Conservation (phyloP, 2,888 invertebrate species). For the Seira musarum region DNA sequence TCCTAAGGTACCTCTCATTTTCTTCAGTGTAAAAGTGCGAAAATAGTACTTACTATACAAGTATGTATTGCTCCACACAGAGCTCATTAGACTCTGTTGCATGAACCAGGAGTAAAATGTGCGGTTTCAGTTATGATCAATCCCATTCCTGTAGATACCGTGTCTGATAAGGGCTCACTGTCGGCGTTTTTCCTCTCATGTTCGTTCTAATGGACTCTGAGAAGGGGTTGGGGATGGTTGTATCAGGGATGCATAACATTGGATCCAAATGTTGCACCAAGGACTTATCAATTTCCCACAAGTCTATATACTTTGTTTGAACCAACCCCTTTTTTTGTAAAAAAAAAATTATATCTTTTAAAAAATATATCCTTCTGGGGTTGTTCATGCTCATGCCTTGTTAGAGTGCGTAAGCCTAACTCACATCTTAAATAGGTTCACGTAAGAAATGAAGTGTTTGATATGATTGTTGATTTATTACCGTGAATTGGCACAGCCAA, state of each 20-base stretch:
- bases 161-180: slow-evolving; percentile 29
- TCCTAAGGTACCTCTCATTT: neutral
- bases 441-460: slow-evolving; percentile 8
- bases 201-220: too few relatives aligned
- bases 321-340: slow-evolving; percentile 4
- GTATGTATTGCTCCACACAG: neutral
- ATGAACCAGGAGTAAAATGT: neutral
- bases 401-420: neutral
- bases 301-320: too few relatives aligned
- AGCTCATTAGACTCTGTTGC: neutral
- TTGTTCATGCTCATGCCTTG: neutral
- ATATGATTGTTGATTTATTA: slow-evolving; percentile 55
- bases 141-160: slow-evolving; percentile 4
- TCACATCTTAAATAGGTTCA: neutral
- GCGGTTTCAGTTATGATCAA: neutral
- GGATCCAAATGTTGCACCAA: neutral
- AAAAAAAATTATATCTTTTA: neutral
- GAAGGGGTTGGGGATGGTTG: neutral
- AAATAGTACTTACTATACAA: slow-evolving; percentile 2
- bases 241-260: neutral
- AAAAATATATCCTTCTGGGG: neutral
- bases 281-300: neutral
- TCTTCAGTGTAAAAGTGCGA: neutral
- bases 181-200: neutral
- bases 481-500: slow-evolving; percentile 51